Evolutionary conservation across 1,140 invertebrate species (phyloP).

Genomic region (Drosophila obscura): DNA sequence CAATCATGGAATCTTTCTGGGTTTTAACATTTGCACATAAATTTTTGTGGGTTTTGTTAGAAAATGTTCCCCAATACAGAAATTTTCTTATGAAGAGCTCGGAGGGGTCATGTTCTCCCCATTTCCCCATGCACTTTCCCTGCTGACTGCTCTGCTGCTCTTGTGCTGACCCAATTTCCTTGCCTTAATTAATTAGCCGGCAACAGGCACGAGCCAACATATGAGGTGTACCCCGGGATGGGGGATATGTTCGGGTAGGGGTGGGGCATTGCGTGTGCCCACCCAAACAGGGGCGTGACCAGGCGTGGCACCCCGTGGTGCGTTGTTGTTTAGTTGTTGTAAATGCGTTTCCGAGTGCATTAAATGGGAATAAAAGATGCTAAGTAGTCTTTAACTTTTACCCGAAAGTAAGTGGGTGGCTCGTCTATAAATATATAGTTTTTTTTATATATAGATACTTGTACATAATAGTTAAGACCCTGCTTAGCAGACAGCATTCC

Average conservation of each 20-base stretch:
- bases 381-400: constrained; percentile 50
- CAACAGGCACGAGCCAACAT: constrained; percentile 56
- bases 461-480: background rate
- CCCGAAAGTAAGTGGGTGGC: constrained; percentile 32
- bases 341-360: constrained; percentile 70
- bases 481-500: constrained; percentile 33
- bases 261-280: constrained; percentile 46
- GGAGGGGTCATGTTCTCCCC: constrained; percentile 28
- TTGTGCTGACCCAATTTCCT: constrained; percentile 66
- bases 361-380: constrained; percentile 21
- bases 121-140: constrained; percentile 61
- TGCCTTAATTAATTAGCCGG: constrained; percentile 73
- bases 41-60: constrained; percentile 36
- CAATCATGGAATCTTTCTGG: constrained; percentile 47
- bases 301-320: constrained; percentile 23
- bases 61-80: constrained; percentile 42
- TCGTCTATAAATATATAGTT: constrained; percentile 11
- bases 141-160: constrained; percentile 23
- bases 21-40: constrained; percentile 61
- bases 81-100: constrained; percentile 16
- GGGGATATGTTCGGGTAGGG: constrained; percentile 2
- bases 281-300: constrained; percentile 50
- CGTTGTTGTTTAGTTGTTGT: constrained; percentile 35
- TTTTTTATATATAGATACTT: background rate
- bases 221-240: constrained; percentile 27